Conservation (phyloP, 2,797 vertebrate genomes). For the Molossus molossus region DNA sequence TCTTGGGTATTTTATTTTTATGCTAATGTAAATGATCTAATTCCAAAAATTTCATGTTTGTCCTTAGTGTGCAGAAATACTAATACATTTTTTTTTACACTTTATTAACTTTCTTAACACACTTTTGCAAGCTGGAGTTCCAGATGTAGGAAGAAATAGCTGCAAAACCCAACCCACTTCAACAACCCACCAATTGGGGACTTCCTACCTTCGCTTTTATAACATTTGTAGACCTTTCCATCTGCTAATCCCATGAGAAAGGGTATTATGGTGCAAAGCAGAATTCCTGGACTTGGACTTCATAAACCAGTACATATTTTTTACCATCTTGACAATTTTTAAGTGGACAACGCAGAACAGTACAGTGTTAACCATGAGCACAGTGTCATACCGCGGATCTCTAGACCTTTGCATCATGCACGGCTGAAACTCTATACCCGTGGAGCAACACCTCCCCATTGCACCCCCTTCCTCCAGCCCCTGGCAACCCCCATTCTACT, state of each 20-base stretch:
- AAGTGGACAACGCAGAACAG: background rate
- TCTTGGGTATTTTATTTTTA: background rate
- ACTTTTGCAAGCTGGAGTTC: background rate
- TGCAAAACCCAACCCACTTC: background rate
- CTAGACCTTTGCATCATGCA: background rate
- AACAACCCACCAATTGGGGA: background rate
- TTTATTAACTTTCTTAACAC: background rate
- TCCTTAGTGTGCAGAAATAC: constrained; percentile 5
- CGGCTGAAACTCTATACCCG: background rate
- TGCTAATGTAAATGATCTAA: background rate
- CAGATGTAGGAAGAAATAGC: background rate
- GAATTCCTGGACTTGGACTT: background rate
- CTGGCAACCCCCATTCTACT: background rate
- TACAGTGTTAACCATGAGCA: background rate
- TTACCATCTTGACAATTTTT: background rate
- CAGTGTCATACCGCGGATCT: background rate
- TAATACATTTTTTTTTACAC: background rate
- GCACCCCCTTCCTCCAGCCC: background rate
- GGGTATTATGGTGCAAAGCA: background rate
- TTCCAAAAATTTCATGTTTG: background rate
- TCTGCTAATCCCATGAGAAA: background rate
- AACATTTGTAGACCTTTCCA: background rate
- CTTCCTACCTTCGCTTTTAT: background rate
- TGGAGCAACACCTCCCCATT: background rate
- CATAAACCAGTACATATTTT: background rate